phyloP scores from a whole-genome alignment of 1,140 invertebrate species.

The Pentalonia nigronervosa region DNA sequence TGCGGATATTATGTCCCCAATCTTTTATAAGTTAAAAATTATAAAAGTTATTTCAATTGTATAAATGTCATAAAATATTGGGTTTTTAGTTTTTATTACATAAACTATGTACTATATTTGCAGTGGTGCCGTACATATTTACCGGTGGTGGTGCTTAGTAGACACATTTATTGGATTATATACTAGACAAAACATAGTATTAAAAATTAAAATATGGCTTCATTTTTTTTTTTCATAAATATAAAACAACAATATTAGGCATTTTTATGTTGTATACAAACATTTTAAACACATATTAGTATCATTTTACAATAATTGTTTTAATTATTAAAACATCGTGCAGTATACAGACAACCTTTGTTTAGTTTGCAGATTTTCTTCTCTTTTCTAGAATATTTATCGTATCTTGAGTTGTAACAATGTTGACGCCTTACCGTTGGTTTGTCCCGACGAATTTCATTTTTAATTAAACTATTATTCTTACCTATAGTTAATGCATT shows the following conservation, averaged over 20 bases:
- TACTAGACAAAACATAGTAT: not conserved
- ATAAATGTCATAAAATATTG: not conserved
- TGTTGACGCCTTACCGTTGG: not conserved
- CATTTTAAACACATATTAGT: not conserved
- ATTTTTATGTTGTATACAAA: not conserved
- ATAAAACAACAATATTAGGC: not conserved
- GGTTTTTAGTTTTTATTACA: not conserved
- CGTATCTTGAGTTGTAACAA: not conserved
- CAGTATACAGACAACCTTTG: not conserved
- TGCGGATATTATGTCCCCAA: not conserved
- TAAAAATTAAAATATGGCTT: not conserved
- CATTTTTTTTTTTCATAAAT: not conserved
- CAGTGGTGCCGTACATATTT: not conserved
- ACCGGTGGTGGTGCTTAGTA: not conserved
- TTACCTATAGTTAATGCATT: too few species aligned
- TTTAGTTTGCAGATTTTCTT: not conserved
- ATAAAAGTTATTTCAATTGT: not conserved
- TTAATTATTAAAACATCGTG: not conserved
- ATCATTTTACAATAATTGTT: not conserved
- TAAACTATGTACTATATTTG: not conserved
- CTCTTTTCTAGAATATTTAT: not conserved
- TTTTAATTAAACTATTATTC: not conserved
- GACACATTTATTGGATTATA: not conserved
- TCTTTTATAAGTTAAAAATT: not conserved
- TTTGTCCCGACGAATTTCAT: not conserved